phyloP scores from a whole-genome alignment of 1,140 invertebrate species.

The Neuroterus valhalla region DNA sequence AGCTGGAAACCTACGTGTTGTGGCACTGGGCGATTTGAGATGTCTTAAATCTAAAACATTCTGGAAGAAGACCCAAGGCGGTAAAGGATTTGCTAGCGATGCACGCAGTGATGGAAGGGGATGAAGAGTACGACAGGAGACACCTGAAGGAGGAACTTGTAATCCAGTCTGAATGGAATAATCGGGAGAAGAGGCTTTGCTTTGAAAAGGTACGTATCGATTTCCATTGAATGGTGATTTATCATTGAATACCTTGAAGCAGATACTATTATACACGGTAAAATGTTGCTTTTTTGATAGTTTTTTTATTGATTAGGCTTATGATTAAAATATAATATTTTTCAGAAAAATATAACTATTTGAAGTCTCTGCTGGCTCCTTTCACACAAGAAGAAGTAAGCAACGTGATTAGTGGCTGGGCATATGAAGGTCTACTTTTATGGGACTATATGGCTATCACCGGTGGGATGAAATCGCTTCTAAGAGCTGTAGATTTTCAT shows the following conservation, averaged over 20 bases:
- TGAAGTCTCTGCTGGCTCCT: slow-evolving; percentile 77
- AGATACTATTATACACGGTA: slow-evolving; percentile 87
- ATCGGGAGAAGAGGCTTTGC: slow-evolving; percentile 81
- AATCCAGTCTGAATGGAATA: slow-evolving; percentile 85
- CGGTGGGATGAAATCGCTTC: slow-evolving; percentile 73
- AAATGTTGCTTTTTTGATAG: slow-evolving; percentile 41
- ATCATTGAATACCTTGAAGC: slow-evolving; percentile 86
- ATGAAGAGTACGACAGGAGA: slow-evolving; percentile 70
- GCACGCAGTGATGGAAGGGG: slow-evolving; percentile 78
- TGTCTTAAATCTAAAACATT: slow-evolving; percentile 86
- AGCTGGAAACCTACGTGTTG: slow-evolving; percentile 87
- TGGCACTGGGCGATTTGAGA: slow-evolving; percentile 97
- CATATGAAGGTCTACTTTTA: slow-evolving; percentile 80
- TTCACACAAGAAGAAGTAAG: slow-evolving; percentile 70
- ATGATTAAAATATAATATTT: slow-evolving; percentile 34
- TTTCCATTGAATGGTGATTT: slow-evolving; percentile 76
- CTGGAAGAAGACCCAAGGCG: slow-evolving; percentile 77
- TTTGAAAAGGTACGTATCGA: slow-evolving; percentile 67
- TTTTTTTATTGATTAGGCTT: not conserved
- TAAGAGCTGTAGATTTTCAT: slow-evolving; percentile 56
- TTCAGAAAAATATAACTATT: slow-evolving; percentile 81
- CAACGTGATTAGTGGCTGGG: slow-evolving; percentile 76
- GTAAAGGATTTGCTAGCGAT: slow-evolving; percentile 83
- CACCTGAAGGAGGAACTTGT: slow-evolving; percentile 78
- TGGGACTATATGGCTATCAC: slow-evolving; percentile 82